phyloP scores from a whole-genome alignment of 2,888 invertebrate genomes.

The Trissolcus brochymenae region DNA sequence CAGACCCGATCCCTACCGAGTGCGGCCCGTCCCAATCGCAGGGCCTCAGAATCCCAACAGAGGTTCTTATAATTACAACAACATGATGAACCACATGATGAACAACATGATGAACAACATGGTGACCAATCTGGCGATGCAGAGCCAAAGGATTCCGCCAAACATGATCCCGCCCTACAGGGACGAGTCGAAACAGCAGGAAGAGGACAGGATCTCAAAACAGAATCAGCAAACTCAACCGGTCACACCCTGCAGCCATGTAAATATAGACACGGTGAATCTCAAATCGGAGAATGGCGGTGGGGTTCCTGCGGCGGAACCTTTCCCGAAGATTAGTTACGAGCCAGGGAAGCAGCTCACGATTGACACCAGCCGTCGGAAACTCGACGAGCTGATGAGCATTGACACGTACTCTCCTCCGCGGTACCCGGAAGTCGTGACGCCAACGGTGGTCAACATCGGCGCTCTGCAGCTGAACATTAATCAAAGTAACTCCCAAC shows the following conservation, averaged over 20 bases:
- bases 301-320: background rate
- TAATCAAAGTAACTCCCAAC: slow-evolving; percentile 16
- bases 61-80: no score
- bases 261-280: background rate
- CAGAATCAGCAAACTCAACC: background rate
- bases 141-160: no score
- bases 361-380: background rate
- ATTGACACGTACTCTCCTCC: background rate
- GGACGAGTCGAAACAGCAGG: no score
- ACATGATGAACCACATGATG: no score
- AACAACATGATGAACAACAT: no score
- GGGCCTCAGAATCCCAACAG: no score
- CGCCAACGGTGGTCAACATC: slow-evolving; percentile 12
- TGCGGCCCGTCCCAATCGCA: no score
- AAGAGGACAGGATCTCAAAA: no score
- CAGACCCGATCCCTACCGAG: no score
- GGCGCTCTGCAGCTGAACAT: slow-evolving; percentile 1
- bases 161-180: no score
- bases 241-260: background rate
- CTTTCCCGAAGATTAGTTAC: slow-evolving; percentile 10
- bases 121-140: no score
- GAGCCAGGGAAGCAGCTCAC: slow-evolving; percentile 3
- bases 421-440: background rate
- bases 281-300: background rate
- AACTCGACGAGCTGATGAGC: background rate